phyloP scores from a whole-genome alignment of 1,140 invertebrate species.

The Pogonognathellus flavescens region DNA sequence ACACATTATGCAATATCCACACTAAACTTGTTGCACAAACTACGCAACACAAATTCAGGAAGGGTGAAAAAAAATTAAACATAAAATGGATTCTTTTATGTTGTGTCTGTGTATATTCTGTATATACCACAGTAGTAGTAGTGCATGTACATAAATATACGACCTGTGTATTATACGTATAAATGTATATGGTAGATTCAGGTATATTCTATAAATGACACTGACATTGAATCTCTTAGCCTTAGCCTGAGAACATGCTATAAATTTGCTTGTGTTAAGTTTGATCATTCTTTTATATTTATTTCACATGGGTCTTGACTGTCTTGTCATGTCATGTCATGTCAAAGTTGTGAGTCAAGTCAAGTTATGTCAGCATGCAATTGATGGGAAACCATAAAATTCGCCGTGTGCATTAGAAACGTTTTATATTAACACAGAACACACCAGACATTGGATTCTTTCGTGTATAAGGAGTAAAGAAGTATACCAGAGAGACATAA shows the following conservation, averaged over 20 bases:
- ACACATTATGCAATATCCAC: no score
- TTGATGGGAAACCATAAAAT: conserved; percentile 22
- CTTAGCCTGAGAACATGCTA: neutral
- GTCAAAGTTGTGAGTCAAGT: neutral
- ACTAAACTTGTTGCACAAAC: no score
- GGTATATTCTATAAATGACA: conserved; percentile 26
- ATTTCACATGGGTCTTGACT: conserved; percentile 40
- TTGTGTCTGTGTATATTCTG: no score
- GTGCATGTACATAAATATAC: no score
- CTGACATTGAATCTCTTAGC: neutral
- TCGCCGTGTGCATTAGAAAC: neutral
- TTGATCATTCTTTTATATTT: conserved; percentile 25
- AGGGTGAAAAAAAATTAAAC: no score
- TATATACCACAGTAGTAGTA: no score
- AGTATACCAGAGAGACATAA: no score
- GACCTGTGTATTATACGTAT: neutral
- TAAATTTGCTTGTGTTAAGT: conserved; percentile 7
- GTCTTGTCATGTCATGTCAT: conserved; percentile 46
- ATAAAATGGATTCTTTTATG: no score
- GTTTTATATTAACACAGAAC: neutral
- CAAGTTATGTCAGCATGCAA: neutral
- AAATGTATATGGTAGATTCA: no score
- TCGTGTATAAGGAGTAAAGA: no score
- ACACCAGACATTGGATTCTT: neutral
- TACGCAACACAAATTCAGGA: no score